phyloP scores from a whole-genome alignment of 2,888 invertebrate genomes.

The Nephrocerus scutellatus region DNA sequence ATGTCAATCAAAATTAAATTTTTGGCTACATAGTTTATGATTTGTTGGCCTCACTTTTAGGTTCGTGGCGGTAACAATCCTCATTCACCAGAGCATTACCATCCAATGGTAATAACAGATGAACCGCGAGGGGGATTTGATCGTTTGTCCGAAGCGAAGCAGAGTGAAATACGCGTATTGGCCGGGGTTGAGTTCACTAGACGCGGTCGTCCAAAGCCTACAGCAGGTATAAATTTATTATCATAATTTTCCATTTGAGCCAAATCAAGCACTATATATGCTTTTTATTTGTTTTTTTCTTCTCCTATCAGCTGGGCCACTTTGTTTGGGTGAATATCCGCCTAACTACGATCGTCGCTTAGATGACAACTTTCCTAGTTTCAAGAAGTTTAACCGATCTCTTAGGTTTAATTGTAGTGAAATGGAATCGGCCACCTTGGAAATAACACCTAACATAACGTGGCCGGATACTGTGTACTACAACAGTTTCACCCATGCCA shows the following conservation, averaged over 20 bases:
- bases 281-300: background rate
- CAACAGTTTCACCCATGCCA: slow-evolving; percentile 85
- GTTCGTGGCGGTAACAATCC: slow-evolving; percentile 82
- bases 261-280: too few relatives aligned
- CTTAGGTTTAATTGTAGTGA: slow-evolving; percentile 63
- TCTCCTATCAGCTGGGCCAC: slow-evolving; percentile 59
- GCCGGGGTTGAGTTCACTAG: slow-evolving; percentile 78
- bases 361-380: slow-evolving; percentile 70
- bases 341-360: slow-evolving; percentile 64
- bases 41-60: slow-evolving; percentile 32
- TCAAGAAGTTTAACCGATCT: slow-evolving; percentile 77
- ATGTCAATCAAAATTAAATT: background rate
- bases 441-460: slow-evolving; percentile 77
- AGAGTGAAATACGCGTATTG: slow-evolving; percentile 64
- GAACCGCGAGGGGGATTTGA: slow-evolving; percentile 79
- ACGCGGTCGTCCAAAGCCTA: slow-evolving; percentile 71
- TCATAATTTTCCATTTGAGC: too few relatives aligned
- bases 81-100: slow-evolving; percentile 75
- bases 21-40: background rate
- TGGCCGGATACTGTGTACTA: slow-evolving; percentile 92
- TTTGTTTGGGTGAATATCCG: slow-evolving; percentile 65
- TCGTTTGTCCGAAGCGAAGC: slow-evolving; percentile 61
- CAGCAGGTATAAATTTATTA: slow-evolving; percentile 54
- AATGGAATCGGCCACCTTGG: slow-evolving; percentile 65
- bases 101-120: slow-evolving; percentile 82